These are phyloP conservation scores for Asbolus verrucosus DNA, from an alignment of 1,140 invertebrate genomes.

Conservation along the genomic window DNA sequence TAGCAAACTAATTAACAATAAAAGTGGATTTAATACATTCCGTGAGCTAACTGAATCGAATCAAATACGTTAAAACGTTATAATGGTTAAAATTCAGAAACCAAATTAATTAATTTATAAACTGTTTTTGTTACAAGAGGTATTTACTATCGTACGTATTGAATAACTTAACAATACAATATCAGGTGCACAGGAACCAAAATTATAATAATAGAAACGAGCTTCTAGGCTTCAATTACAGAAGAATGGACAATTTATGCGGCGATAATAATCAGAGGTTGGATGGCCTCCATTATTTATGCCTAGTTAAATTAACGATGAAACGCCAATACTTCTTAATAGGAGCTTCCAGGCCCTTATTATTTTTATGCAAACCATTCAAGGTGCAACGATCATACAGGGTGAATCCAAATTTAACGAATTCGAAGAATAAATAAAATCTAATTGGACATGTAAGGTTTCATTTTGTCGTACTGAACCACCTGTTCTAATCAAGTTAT, in stretches of 20 bases:
- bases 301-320: slow-evolving; percentile 2
- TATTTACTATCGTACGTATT: slow-evolving; percentile 11
- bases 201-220: slow-evolving; percentile 39
- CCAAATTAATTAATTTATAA: slow-evolving; percentile 15
- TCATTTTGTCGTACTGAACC: too few species aligned
- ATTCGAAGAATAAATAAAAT: too few species aligned
- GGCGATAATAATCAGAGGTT: slow-evolving; percentile 28
- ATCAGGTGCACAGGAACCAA: not conserved
- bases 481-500: too few species aligned
- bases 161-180: not conserved
- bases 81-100: slow-evolving; percentile 18
- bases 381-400: too few species aligned
- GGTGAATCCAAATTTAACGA: too few species aligned
- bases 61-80: too few species aligned
- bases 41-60: slow-evolving; percentile 5
- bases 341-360: not conserved
- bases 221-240: slow-evolving; percentile 13
- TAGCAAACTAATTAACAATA: slow-evolving; percentile 3
- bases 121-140: slow-evolving; percentile 16
- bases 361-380: not conserved
- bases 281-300: slow-evolving; percentile 8
- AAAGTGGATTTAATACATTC: slow-evolving; percentile 26
- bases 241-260: slow-evolving; percentile 24
- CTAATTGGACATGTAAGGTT: too few species aligned
- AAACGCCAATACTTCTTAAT: not conserved